Percentiles rank a stretch among this genome's conserved stretches.
Conservation (phyloP, 2,797 vertebrate species). For the Eidolon dupreanum region DNA sequence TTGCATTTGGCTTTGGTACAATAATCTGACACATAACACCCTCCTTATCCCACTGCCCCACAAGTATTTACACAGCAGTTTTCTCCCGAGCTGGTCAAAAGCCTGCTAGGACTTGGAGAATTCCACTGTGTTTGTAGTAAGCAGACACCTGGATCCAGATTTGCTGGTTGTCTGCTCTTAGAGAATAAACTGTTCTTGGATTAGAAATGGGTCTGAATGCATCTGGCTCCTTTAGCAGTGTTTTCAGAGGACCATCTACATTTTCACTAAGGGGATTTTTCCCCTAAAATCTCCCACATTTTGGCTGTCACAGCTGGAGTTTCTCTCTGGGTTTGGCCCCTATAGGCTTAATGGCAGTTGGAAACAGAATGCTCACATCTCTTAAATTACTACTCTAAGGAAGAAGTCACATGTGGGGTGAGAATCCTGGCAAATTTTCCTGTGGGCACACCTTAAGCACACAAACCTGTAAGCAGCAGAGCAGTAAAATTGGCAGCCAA, state of each 20-base stretch:
- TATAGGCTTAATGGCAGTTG: neutral
- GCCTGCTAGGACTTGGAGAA: neutral
- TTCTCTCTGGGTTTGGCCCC: conserved; percentile 22
- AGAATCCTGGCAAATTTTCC: neutral
- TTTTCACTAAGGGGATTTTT: neutral
- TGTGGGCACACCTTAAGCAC: neutral
- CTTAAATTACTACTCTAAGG: neutral
- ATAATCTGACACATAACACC: neutral
- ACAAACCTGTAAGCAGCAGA: neutral
- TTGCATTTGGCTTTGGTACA: neutral
- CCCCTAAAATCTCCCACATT: neutral
- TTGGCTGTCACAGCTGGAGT: neutral
- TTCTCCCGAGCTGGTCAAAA: conserved; percentile 43
- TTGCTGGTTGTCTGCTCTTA: neutral
- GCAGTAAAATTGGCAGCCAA: neutral
- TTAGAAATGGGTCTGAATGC: neutral
- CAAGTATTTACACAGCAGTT: neutral
- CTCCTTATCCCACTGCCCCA: neutral
- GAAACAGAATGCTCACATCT: neutral
- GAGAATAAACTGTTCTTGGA: conserved; percentile 31
- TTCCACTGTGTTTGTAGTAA: neutral
- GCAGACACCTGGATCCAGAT: neutral
- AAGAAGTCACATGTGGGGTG: neutral
- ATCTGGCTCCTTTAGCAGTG: neutral
- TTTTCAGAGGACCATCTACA: neutral